Evolutionary conservation across 2,797 vertebrate species (phyloP).

Genomic region (Hypotaenidia philippensis): DNA sequence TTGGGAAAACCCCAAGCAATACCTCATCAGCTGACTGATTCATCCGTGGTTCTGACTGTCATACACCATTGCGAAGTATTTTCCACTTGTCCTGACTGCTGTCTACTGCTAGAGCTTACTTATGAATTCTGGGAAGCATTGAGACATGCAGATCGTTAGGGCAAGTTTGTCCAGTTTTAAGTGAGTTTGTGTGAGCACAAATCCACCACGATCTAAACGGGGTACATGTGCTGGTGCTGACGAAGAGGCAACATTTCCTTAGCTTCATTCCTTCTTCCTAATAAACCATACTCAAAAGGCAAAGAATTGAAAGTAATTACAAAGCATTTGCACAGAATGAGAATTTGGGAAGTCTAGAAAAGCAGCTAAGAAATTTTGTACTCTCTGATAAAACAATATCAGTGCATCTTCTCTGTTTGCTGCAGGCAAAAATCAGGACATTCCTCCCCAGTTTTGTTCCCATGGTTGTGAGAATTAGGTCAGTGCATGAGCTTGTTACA

Average conservation of each 20-base stretch:
- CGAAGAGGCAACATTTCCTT: neutral
- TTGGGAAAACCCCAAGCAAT: neutral
- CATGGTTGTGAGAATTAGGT: neutral
- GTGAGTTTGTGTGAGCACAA: neutral
- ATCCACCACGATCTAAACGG: fast-evolving
- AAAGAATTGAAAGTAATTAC: neutral
- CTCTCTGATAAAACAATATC: neutral
- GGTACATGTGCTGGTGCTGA: fast-evolving
- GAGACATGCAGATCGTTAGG: neutral
- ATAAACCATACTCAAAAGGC: neutral
- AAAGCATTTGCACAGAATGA: neutral
- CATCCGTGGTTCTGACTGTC: neutral
- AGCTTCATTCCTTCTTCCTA: neutral
- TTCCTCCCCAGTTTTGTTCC: neutral
- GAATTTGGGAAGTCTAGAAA: neutral
- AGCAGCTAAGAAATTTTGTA: neutral
- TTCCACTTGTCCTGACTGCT: neutral
- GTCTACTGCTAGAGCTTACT: neutral
- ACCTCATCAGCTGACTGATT: neutral
- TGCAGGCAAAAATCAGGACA: neutral
- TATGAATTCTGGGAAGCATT: neutral
- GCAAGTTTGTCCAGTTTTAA: neutral
- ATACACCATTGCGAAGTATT: neutral
- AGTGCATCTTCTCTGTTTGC: neutral
- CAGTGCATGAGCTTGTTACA: neutral